phyloP scores from a whole-genome alignment of 2,888 invertebrate genomes.

The Cyaniris semiargus region DNA sequence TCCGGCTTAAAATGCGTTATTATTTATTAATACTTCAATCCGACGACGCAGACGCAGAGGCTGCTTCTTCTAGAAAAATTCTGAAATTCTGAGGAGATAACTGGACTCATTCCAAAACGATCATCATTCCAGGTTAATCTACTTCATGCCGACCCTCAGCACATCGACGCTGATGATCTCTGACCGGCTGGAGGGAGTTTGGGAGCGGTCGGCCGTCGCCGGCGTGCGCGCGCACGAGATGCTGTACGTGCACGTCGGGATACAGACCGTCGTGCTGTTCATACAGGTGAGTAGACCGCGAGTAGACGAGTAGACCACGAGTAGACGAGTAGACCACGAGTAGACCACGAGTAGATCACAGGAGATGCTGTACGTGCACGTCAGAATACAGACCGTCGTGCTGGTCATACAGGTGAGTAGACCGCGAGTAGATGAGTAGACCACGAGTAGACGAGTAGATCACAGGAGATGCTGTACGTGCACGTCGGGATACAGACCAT shows the following conservation, averaged over 20 bases:
- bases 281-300: slow-evolving; percentile 79
- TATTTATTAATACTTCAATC: too few species aligned
- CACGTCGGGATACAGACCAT: too few species aligned
- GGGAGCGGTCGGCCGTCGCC: slow-evolving; percentile 92
- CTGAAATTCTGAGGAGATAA: too few species aligned
- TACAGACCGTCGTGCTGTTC: slow-evolving; percentile 87
- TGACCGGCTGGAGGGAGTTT: slow-evolving; percentile 90
- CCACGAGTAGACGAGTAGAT: too few species aligned
- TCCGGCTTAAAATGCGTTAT: too few species aligned
- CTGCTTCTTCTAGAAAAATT: too few species aligned
- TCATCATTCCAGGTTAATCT: slow-evolving; percentile 83
- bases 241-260: slow-evolving; percentile 87
- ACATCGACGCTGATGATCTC: slow-evolving; percentile 91
- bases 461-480: too few species aligned
- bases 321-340: not conserved
- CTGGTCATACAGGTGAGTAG: too few species aligned
- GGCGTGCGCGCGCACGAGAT: slow-evolving; percentile 91
- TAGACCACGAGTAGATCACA: not conserved
- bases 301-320: not conserved
- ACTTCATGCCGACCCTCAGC: slow-evolving; percentile 91
- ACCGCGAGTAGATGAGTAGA: not conserved
- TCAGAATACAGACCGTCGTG: too few species aligned
- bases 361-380: too few species aligned
- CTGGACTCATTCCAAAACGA: too few species aligned
- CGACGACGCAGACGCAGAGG: too few species aligned